phyloP scores from a whole-genome alignment of 2,888 invertebrate genomes.

The Thalpophila matura region DNA sequence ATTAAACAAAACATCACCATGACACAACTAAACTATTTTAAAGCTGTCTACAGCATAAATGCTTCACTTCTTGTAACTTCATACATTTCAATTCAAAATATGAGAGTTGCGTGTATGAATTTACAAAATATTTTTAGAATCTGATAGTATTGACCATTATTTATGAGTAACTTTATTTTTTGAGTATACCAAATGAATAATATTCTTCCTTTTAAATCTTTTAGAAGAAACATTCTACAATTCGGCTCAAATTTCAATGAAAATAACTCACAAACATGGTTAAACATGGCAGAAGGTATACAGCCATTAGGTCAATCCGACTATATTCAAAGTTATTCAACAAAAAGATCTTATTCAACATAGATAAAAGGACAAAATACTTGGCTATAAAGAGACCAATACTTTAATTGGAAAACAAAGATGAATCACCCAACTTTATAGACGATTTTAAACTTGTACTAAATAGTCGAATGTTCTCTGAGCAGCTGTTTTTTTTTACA shows the following conservation, averaged over 20 bases:
- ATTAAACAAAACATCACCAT: slow-evolving; percentile 74
- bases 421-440: background rate
- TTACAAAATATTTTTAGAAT: slow-evolving; percentile 18
- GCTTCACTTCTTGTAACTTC: slow-evolving; percentile 61
- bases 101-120: slow-evolving; percentile 1
- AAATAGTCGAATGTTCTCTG: slow-evolving; percentile 30
- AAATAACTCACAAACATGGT: slow-evolving; percentile 14
- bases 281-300: background rate
- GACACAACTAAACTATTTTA: slow-evolving; percentile 81
- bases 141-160: background rate
- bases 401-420: background rate
- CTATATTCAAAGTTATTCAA: slow-evolving; percentile 10
- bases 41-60: slow-evolving; percentile 86
- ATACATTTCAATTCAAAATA: slow-evolving; percentile 16
- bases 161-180: slow-evolving; percentile 21
- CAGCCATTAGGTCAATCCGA: slow-evolving; percentile 29
- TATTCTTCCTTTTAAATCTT: background rate
- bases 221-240: slow-evolving; percentile 16
- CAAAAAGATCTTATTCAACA: background rate
- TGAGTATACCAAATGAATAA: slow-evolving; percentile 1
- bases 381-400: background rate
- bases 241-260: slow-evolving; percentile 12
- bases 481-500: slow-evolving; percentile 26
- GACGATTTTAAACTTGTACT: background rate
- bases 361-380: background rate